Evolutionary conservation across 1,140 invertebrate species (phyloP).

Genomic region (Hermetia illucens): DNA sequence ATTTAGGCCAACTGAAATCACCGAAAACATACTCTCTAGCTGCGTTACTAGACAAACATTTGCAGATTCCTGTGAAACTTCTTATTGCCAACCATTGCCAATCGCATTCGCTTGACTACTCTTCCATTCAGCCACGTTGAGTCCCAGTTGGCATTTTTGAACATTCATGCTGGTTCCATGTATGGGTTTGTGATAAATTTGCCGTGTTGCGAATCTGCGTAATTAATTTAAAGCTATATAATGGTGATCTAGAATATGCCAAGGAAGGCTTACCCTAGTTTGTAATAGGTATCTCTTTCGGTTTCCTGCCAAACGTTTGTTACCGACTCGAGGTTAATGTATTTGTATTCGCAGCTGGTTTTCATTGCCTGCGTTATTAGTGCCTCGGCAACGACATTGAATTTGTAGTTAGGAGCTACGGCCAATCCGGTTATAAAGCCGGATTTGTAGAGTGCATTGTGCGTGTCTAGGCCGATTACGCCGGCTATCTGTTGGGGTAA

Average conservation of each 20-base stretch:
- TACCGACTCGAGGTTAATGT: slow-evolving; percentile 20
- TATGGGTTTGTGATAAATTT: slow-evolving; percentile 29
- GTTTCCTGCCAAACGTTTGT: slow-evolving; percentile 27
- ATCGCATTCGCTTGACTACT: too few species aligned
- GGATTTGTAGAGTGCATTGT: slow-evolving; percentile 22
- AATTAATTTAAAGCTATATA: too few species aligned
- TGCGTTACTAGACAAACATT: too few species aligned
- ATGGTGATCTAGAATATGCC: too few species aligned
- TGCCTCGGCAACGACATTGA: slow-evolving; percentile 23
- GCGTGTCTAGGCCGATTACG: slow-evolving; percentile 21
- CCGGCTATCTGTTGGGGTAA: slow-evolving; percentile 11
- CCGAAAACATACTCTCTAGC: too few species aligned
- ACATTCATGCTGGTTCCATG: slow-evolving; percentile 23
- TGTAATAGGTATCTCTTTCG: slow-evolving; percentile 22
- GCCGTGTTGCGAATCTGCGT: slow-evolving; percentile 19
- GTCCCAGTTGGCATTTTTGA: slow-evolving; percentile 25
- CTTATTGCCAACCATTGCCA: too few species aligned
- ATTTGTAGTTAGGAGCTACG: slow-evolving; percentile 20
- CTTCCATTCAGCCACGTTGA: too few species aligned
- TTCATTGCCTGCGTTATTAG: slow-evolving; percentile 18
- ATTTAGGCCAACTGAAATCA: too few species aligned
- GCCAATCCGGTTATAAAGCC: slow-evolving; percentile 28
- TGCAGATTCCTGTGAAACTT: too few species aligned
- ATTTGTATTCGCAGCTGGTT: slow-evolving; percentile 16
- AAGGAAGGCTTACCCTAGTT: slow-evolving; percentile 10